phyloP scores from a whole-genome alignment of 2,888 invertebrate species.

The Caenorhabditis sulstoni region DNA sequence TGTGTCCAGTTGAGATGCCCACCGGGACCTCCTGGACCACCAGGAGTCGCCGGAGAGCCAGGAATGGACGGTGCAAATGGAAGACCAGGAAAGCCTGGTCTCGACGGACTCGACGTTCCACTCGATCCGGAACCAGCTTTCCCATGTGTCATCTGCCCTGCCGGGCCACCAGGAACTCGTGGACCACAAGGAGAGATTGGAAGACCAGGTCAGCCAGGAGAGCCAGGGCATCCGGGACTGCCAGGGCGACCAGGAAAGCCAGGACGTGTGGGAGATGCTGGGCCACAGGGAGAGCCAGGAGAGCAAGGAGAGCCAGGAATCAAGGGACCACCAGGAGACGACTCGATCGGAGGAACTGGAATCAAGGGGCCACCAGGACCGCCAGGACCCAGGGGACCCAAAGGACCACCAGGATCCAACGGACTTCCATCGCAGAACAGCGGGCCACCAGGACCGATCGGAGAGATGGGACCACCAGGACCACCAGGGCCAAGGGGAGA shows the following conservation, averaged over 20 bases:
- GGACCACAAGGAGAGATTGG: slow-evolving; percentile 79
- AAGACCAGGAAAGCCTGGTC: slow-evolving; percentile 77
- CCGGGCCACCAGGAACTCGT: slow-evolving; percentile 79
- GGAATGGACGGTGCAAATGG: slow-evolving; percentile 72
- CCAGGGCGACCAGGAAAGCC: slow-evolving; percentile 78
- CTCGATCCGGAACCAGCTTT: slow-evolving; percentile 80
- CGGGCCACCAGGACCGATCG: slow-evolving; percentile 78
- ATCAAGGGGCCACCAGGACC: slow-evolving; percentile 80
- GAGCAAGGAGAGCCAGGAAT: slow-evolving; percentile 78
- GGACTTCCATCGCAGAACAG: slow-evolving; percentile 78
- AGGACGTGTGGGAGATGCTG: slow-evolving; percentile 78
- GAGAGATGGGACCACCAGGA: slow-evolving; percentile 75
- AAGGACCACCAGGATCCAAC: slow-evolving; percentile 79
- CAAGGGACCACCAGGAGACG: slow-evolving; percentile 80
- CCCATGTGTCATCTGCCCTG: slow-evolving; percentile 80
- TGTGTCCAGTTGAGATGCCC: slow-evolving; percentile 80
- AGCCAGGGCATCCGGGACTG: slow-evolving; percentile 75
- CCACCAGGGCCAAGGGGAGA: slow-evolving; percentile 79
- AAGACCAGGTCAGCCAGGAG: slow-evolving; percentile 74
- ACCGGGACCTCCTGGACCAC: slow-evolving; percentile 79
- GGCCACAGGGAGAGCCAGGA: slow-evolving; percentile 75
- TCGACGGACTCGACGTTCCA: slow-evolving; percentile 80
- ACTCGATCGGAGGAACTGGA: slow-evolving; percentile 79
- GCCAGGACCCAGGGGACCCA: slow-evolving; percentile 78
- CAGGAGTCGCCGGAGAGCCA: slow-evolving; percentile 78